These are phyloP conservation scores for Parazoanthus darwini DNA, from an alignment of 92 coral and sea anemone species.

Conservation along the genomic window DNA sequence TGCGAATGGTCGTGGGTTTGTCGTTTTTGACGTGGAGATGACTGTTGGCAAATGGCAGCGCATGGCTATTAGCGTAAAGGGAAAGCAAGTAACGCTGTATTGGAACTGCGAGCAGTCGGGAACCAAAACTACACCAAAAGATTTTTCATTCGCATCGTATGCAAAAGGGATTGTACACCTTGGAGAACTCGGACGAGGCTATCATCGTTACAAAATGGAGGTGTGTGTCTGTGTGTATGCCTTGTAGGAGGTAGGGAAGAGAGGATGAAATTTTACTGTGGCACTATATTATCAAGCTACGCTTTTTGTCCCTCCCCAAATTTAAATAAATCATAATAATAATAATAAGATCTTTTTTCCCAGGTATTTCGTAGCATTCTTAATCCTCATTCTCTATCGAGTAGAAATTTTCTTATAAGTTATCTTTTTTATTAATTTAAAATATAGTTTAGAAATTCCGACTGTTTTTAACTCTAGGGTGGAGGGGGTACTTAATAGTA, in stretches of 20 bases:
- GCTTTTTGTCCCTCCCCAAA: too few relatives aligned
- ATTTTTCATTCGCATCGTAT: conserved; percentile 62
- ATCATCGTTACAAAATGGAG: conserved; percentile 50
- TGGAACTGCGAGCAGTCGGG: conserved; percentile 87
- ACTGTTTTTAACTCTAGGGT: too few relatives aligned
- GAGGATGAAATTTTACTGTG: background rate
- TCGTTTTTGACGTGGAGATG: conserved; percentile 75
- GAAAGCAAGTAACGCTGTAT: conserved; percentile 64
- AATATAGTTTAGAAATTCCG: too few relatives aligned
- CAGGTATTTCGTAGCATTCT: too few relatives aligned
- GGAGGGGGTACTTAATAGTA: too few relatives aligned
- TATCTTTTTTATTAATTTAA: too few relatives aligned
- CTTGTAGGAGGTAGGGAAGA: background rate
- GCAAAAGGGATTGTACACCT: conserved; percentile 57
- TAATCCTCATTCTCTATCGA: too few relatives aligned
- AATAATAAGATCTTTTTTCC: too few relatives aligned
- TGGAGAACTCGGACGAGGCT: conserved; percentile 60
- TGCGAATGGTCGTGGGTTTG: conserved; percentile 43
- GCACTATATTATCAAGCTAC: background rate
- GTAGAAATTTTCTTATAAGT: too few relatives aligned
- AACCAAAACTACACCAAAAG: conserved; percentile 54
- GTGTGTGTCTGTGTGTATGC: conserved; percentile 20
- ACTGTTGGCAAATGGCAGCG: conserved; percentile 75
- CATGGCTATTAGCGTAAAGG: conserved; percentile 77
- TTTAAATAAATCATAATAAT: too few relatives aligned